Percentiles rank a stretch among this genome's conserved stretches.
phyloP scores from a whole-genome alignment of 2,113 vertebrate species.

The Xiphorhynchus elegans region DNA sequence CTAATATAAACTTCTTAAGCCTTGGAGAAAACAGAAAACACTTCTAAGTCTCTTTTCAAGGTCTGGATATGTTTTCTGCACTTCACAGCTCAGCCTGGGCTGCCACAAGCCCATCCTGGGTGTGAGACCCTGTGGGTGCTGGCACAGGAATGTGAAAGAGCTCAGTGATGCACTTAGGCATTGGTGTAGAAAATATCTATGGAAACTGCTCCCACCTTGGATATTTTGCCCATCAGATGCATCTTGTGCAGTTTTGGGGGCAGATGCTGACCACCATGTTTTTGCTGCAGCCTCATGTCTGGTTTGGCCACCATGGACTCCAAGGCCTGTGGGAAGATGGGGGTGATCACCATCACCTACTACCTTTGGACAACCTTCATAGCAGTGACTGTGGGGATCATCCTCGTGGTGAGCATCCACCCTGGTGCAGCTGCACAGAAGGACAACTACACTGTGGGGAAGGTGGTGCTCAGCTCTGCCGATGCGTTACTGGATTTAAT shows the following conservation, averaged over 20 bases:
- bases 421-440: conserved; percentile 84
- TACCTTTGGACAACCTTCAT: conserved; percentile 93
- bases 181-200: fast-evolving
- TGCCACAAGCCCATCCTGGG: not conserved
- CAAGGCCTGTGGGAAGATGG: conserved; percentile 85
- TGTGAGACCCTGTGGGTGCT: fast-evolving
- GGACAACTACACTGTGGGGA: conserved; percentile 76
- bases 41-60: no score
- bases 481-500: conserved; percentile 88
- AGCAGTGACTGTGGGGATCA: conserved; percentile 85
- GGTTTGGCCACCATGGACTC: conserved; percentile 90
- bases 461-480: conserved; percentile 85
- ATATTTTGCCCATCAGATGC: not conserved
- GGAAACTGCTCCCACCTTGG: not conserved
- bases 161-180: not conserved
- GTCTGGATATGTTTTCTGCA: no score
- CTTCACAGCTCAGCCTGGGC: not conserved
- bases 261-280: not conserved
- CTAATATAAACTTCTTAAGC: not conserved
- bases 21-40: not conserved
- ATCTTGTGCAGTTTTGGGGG: not conserved
- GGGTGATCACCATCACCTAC: conserved; percentile 88
- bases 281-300: conserved; percentile 83
- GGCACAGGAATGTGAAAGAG: not conserved
- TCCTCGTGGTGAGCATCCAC: conserved; percentile 84